Conservation (phyloP, 2,888 invertebrate species). For the Trilocha varians region DNA sequence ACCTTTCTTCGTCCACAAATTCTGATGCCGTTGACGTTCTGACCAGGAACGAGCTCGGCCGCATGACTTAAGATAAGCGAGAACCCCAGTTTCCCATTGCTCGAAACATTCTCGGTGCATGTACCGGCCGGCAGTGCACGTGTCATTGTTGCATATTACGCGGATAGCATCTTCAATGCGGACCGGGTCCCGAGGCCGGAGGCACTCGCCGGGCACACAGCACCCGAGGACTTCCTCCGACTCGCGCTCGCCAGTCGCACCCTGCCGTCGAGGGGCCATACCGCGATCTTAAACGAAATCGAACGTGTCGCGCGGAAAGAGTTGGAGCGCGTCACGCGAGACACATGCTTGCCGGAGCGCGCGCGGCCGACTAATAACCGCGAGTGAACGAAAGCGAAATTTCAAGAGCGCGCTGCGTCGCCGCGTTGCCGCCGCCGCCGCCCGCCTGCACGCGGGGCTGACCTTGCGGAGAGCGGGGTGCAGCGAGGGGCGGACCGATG, state of each 20-base stretch:
- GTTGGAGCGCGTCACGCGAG: conserved; percentile 63
- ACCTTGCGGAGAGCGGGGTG: conserved; percentile 49
- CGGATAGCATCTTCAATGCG: conserved; percentile 84
- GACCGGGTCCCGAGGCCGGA: conserved; percentile 78
- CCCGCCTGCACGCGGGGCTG: conserved; percentile 57
- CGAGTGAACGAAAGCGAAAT: conserved; percentile 79
- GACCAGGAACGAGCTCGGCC: conserved; percentile 96
- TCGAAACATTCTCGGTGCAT: conserved; percentile 98
- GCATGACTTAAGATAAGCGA: conserved; percentile 91
- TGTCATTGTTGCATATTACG: conserved; percentile 95
- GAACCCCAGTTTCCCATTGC: conserved; percentile 91
- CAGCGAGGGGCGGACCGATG: conserved; percentile 48
- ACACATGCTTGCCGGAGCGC: conserved; percentile 75
- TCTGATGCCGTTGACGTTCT: conserved; percentile 93
- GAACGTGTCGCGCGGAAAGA: conserved; percentile 49
- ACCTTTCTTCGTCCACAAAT: conserved; percentile 98
- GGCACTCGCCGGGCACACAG: conserved; percentile 89
- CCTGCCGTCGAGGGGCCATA: conserved; percentile 69
- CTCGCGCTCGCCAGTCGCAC: conserved; percentile 63
- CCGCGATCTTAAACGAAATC: conserved; percentile 59
- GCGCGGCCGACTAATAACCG: conserved; percentile 74
- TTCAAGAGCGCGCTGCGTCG: conserved; percentile 76
- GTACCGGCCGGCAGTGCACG: conserved; percentile 88
- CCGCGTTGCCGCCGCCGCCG: conserved; percentile 45
- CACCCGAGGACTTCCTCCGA: conserved; percentile 76